Base-by-base conservation (phyloP, 2,113 vertebrate species). In the Lampris megalopsis region DNA sequence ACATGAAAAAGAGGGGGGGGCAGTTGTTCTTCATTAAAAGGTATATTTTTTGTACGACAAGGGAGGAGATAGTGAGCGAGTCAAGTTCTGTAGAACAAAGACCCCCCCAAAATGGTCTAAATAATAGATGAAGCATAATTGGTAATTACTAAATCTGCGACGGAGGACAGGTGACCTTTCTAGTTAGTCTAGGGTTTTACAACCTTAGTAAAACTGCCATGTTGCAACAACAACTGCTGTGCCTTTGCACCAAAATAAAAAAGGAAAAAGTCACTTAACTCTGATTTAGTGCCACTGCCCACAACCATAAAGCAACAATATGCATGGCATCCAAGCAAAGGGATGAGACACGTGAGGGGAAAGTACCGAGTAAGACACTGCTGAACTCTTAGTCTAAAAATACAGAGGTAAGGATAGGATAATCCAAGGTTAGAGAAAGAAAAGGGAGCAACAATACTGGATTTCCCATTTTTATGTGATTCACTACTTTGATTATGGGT, bases 221-320 rank as follows among this genome's bases (percentile, higher is more conserved):
- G 43, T 36, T 53, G 13, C 71, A 52, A 47, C 8, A 56, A 85
- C 59, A 83, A 67, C 60, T 24, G 24, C 73, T 56, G 67, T 74
- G 53, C 66, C 24, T 71, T 78, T 69, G 2, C 62, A 70, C 79
- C 66, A 77, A 79, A 88, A 84, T 82, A 87, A 58, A 64, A 7
- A 3, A 53, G 2, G 3, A 35, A 24, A 35, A n/a, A 56, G 24
- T 68, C 43, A 63, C 60, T 5, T 62, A 68, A 68, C 35, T 38
- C 43, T n/a, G n/a, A 68, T 74, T 43, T 3, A 49, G 53, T 65
- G 41, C 53, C 57, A 74, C 61, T 38, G 41, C 49, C 57, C 36
- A 67, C 58, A 71, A 66, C 60, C 2, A 43, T 45, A 68, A 60
- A 69, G 59, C 63, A 64, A 53, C 2, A 67, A 79, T 56, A 59